Percentiles rank a stretch among this genome's conserved stretches.
Conservation (phyloP, 35 echinoderm and acorn worm species). For the Apostichopus californicus region DNA sequence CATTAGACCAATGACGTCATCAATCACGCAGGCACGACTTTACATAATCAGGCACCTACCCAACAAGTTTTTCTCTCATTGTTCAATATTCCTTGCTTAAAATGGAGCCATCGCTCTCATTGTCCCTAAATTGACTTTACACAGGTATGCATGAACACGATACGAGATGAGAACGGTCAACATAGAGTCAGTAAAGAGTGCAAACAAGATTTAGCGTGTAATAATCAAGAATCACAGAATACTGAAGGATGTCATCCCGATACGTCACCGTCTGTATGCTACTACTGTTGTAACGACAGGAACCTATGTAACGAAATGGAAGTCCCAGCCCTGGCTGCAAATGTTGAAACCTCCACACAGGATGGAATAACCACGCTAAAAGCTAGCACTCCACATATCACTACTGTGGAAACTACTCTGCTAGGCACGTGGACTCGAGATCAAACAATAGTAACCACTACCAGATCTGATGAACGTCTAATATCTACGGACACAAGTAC, state of each 20-base stretch:
- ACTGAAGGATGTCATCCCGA: not conserved
- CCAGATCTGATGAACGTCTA: no score
- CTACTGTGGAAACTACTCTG: not conserved
- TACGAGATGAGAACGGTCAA: constrained; percentile 19
- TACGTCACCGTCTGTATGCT: not conserved
- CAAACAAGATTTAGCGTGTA: not conserved
- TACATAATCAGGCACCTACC: no score
- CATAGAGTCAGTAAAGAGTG: constrained; percentile 26
- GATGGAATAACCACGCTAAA: not conserved
- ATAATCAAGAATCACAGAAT: constrained; percentile 13
- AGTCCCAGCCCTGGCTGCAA: not conserved
- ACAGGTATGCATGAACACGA: constrained; percentile 49
- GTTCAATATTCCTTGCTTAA: not conserved
- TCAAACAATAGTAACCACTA: no score
- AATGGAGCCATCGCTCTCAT: not conserved
- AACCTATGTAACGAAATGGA: not conserved
- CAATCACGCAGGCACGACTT: no score
- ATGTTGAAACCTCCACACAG: not conserved
- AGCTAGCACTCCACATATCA: not conserved
- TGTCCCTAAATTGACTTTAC: not conserved
- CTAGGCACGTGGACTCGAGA: no score
- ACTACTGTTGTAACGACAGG: constrained; percentile 4
- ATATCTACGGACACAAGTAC: no score
- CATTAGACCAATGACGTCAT: no score
- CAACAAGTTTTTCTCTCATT: no score